Evolutionary conservation across 2,797 vertebrate species (phyloP), one percentile per base, ranked within the genome.

Genomic region (Stomatorhinus walkeri): DNA sequence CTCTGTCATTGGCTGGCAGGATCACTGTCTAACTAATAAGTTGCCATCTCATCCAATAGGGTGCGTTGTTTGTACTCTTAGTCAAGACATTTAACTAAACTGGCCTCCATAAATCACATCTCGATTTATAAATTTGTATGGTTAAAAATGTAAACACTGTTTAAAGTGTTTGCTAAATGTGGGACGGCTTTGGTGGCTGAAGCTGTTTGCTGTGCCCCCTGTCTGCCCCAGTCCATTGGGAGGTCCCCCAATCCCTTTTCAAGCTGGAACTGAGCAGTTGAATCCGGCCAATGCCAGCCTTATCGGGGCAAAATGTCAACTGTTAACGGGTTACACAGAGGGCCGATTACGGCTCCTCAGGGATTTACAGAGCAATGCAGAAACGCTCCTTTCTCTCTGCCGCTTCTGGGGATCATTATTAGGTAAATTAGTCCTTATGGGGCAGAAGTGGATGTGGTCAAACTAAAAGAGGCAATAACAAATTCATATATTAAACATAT

Each of bases 241-340:
- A 64, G 43, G 46, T 19, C 12, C 86, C 86, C 86, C 8, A 46
- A 22, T 40, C 12, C 32, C 43, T 16, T 87, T 19, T 87, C 54
- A 22, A 87, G 56, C 86, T 87, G 32, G 86, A 61, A 59, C 16
- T 61, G 86, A 87, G 86, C 86, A 64, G 86, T 52, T 87, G 36
- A 28, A 87, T 64, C 54, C 32, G 32, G 86, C 54, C 22, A 8
- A 14, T 81, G 72, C 46, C 72, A 52, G 64, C n/a, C 51, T 81
- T 88, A 36, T 88, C 14, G 72, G 87, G 4, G 49, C 1, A 54
- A 22, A 48, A 79, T 51, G 46, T 49, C 61, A 19, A 81, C 68
- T 88, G 72, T 22, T 87, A 46, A 43, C 36, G 8, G 36, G 86
- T 14, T 49, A 52, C 46, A 32, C 19, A 36, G 12, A 32, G 22